Evolutionary conservation across 2,797 vertebrate genomes (phyloP).

Genomic region (Sphenodon punctatus): DNA sequence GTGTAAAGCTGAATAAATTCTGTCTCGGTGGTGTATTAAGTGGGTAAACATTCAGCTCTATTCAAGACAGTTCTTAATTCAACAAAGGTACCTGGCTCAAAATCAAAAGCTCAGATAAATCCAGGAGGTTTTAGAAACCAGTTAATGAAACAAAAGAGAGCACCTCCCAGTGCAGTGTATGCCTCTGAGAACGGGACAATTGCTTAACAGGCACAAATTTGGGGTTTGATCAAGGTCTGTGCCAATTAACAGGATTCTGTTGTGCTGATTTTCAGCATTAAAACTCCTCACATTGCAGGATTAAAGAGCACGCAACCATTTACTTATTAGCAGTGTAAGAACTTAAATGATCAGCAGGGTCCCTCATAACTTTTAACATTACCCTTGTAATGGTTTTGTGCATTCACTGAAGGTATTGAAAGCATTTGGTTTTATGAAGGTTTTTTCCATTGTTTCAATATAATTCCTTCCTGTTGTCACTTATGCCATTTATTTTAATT

Average conservation of each 20-base stretch:
- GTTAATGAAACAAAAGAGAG: background rate
- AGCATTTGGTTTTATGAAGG: background rate
- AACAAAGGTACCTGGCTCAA: background rate
- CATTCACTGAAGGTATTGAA: background rate
- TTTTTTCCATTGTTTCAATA: background rate
- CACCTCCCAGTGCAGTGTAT: background rate
- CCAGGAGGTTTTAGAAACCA: background rate
- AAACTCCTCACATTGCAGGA: background rate
- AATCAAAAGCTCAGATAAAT: background rate
- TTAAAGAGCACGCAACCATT: slow-evolving; percentile 13
- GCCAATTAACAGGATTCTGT: background rate
- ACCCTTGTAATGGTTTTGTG: background rate
- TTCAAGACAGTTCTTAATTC: background rate
- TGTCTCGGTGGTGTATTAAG: background rate
- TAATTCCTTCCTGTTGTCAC: background rate
- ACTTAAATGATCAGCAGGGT: background rate
- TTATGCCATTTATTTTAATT: slow-evolving; percentile 11
- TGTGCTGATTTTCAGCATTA: slow-evolving; percentile 16
- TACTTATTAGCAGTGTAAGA: background rate
- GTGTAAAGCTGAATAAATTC: background rate
- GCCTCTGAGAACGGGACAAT: background rate
- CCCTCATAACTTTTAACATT: slow-evolving; percentile 18
- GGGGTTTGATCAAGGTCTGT: slow-evolving; percentile 10
- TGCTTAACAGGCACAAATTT: slow-evolving; percentile 5
- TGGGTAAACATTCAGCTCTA: background rate